Percentiles rank a stretch among this genome's conserved stretches.
Conservation (phyloP, 2,113 vertebrate species). For the Litocranius walleri region DNA sequence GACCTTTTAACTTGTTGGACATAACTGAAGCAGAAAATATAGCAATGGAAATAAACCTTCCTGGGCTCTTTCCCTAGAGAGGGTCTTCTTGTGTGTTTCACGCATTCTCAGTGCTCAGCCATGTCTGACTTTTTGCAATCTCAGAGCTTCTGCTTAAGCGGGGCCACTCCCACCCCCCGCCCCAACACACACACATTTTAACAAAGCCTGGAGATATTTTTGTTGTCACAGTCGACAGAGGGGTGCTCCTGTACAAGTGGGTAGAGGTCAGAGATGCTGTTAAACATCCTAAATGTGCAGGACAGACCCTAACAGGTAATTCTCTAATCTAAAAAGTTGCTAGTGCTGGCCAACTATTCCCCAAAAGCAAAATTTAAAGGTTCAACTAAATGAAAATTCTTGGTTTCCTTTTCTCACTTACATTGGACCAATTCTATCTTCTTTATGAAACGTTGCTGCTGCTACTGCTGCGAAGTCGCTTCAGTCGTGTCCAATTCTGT, state of each 20-base stretch:
- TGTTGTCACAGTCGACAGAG: neutral
- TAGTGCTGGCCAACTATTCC: too few relatives aligned
- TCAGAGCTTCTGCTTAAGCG: neutral
- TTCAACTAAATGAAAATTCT: neutral
- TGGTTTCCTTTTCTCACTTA: neutral
- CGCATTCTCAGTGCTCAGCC: neutral
- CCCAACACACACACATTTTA: neutral
- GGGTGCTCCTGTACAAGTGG: neutral
- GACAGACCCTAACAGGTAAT: neutral
- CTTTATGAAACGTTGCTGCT: neutral
- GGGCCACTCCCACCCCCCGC: accelerated
- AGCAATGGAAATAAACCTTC: neutral
- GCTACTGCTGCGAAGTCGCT: too few relatives aligned
- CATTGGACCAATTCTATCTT: neutral
- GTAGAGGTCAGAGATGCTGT: neutral
- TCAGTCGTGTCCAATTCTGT: too few relatives aligned
- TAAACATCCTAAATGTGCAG: accelerated
- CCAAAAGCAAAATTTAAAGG: neutral
- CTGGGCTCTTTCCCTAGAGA: neutral
- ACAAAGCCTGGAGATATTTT: neutral
- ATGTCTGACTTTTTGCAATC: neutral
- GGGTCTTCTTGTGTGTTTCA: neutral
- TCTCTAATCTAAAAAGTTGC: neutral
- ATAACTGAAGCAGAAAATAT: neutral
- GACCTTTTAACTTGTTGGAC: neutral